Evolutionary conservation across 2,797 vertebrate species (phyloP).

Genomic region (Darevskia nairensis): DNA sequence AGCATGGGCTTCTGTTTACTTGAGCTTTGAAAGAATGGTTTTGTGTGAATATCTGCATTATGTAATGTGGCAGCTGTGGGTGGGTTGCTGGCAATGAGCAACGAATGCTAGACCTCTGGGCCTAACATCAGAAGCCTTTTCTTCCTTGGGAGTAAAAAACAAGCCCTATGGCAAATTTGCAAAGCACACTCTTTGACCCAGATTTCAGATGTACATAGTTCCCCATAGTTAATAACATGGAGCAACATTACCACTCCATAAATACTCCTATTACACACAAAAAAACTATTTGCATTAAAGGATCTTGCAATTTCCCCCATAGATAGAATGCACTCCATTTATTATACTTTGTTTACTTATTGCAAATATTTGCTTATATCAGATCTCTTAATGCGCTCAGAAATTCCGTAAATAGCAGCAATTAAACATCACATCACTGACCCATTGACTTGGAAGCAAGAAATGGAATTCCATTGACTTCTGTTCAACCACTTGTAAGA

Average conservation of each 20-base stretch:
- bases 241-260: background rate
- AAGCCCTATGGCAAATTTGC: slow-evolving; percentile 22
- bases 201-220: slow-evolving; percentile 28
- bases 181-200: slow-evolving; percentile 28
- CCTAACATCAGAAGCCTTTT: slow-evolving; percentile 31
- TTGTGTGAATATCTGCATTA: slow-evolving; percentile 35
- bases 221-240: slow-evolving; percentile 11
- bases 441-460: background rate
- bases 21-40: background rate
- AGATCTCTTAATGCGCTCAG: background rate
- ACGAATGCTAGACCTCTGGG: slow-evolving; percentile 28
- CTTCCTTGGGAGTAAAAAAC: slow-evolving; percentile 19
- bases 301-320: background rate
- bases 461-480: background rate
- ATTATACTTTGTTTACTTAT: background rate
- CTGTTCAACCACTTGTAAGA: background rate
- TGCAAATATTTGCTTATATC: slow-evolving; percentile 6
- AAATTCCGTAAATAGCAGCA: background rate
- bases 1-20: slow-evolving; percentile 32
- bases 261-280: background rate
- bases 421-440: background rate
- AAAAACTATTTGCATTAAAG: slow-evolving; percentile 2
- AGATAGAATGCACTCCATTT: background rate
- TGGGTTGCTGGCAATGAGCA: slow-evolving; percentile 31
- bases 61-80: slow-evolving; percentile 47